Percentiles rank a stretch among this genome's conserved stretches.
Conservation (phyloP, 64 coral and sea anemone genomes). For the Stylophora pistillata region DNA sequence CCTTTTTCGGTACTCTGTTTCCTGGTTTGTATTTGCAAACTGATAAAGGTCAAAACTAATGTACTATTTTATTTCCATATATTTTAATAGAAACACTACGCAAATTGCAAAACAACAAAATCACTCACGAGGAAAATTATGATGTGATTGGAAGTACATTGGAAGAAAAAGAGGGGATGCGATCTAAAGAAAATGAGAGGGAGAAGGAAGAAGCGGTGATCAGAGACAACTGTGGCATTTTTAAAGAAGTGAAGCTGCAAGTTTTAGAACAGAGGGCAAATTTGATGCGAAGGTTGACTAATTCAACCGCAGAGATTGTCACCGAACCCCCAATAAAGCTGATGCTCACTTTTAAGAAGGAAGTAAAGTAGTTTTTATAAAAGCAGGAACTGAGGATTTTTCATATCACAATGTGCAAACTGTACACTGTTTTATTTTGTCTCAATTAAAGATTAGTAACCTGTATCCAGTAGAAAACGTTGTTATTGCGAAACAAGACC, state of each 20-base stretch:
- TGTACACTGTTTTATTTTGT: not conserved
- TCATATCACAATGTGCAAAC: not conserved
- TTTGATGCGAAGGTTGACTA: not conserved
- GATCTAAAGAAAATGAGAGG: not conserved
- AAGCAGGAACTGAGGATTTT: conserved; percentile 16
- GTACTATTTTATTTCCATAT: conserved; percentile 17
- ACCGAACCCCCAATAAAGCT: too few species aligned
- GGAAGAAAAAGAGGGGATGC: conserved; percentile 13
- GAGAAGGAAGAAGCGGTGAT: conserved; percentile 12
- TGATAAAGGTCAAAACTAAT: conserved; percentile 7
- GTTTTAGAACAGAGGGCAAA: not conserved
- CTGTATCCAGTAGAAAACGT: conserved; percentile 17
- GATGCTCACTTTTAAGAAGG: too few species aligned
- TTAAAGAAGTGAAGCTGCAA: conserved; percentile 25
- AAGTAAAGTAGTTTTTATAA: too few species aligned
- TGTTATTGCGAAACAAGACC: conserved; percentile 13
- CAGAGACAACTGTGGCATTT: conserved; percentile 30
- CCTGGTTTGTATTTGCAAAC: too few species aligned
- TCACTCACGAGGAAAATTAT: conserved; percentile 14
- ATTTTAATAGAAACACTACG: conserved; percentile 44
- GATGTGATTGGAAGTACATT: conserved; percentile 22
- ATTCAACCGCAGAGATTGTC: too few species aligned
- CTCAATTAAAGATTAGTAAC: conserved; percentile 9
- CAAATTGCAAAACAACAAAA: conserved; percentile 41
- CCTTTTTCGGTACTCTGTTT: conserved; percentile 1